Conservation (phyloP, 2,888 invertebrate genomes). For the Dasypolia templi region DNA sequence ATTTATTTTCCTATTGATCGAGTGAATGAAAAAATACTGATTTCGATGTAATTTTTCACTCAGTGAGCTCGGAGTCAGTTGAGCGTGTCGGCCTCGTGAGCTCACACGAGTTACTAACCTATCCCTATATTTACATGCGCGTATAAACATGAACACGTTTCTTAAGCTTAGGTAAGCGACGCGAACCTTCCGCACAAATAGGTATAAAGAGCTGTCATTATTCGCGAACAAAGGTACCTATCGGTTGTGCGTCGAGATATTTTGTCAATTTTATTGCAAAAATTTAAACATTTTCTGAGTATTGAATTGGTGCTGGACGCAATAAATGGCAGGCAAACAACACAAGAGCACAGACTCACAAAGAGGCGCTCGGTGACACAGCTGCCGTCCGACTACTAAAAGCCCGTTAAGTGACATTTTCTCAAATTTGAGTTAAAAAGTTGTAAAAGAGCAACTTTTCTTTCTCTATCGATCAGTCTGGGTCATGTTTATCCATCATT, state of each 20-base stretch:
- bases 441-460: no score
- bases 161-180: neutral
- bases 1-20: slow-evolving; percentile 16
- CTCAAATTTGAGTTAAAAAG: no score
- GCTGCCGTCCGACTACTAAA: no score
- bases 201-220: neutral
- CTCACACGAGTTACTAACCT: neutral
- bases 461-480: no score
- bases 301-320: neutral
- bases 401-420: no score
- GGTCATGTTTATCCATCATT: no score
- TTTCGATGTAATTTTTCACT: slow-evolving; percentile 16
- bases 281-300: slow-evolving; percentile 1
- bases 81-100: slow-evolving; percentile 22
- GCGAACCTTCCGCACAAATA: neutral
- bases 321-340: neutral
- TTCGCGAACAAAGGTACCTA: neutral
- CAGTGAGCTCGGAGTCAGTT: slow-evolving; percentile 4
- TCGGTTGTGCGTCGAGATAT: neutral
- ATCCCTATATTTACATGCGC: slow-evolving; percentile 9
- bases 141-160: neutral
- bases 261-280: slow-evolving; percentile 1
- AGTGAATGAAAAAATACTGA: slow-evolving; percentile 25
- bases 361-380: neutral
- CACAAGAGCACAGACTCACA: neutral